Conservation (phyloP, 2,888 invertebrate genomes). For the Macrophya annulata region DNA sequence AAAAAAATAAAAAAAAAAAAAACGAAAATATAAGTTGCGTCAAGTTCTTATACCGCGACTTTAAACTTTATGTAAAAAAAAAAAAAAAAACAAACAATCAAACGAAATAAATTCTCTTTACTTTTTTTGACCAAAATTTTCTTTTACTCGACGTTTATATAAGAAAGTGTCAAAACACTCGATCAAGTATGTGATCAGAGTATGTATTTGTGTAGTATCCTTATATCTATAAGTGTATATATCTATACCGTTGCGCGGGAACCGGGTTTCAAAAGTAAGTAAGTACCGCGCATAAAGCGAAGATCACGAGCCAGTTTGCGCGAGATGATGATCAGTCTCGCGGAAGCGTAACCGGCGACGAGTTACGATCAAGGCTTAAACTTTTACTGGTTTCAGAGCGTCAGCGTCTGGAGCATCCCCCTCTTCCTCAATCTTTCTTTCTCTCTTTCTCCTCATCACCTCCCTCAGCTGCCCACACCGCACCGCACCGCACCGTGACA, state of each 20-base stretch:
- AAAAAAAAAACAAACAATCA: no score
- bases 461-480: constrained; percentile 42
- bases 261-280: constrained; percentile 47
- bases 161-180: not conserved
- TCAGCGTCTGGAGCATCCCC: constrained; percentile 73
- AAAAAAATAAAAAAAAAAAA: not conserved
- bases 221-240: not conserved
- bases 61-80: not conserved
- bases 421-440: constrained; percentile 53
- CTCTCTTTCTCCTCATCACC: constrained; percentile 50
- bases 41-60: constrained; percentile 3
- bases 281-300: constrained; percentile 70
- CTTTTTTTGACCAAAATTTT: not conserved
- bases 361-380: constrained; percentile 74
- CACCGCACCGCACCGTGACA: constrained; percentile 3
- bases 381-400: constrained; percentile 73
- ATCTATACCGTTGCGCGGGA: not conserved
- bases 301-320: constrained; percentile 69
- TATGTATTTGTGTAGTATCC: not conserved
- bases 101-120: no score
- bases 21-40: constrained; percentile 31
- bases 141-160: not conserved
- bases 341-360: constrained; percentile 69
- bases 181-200: not conserved
- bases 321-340: constrained; percentile 70